phyloP scores from a whole-genome alignment of 2,888 invertebrate species.

The Poecilobothrus nobilitatus region DNA sequence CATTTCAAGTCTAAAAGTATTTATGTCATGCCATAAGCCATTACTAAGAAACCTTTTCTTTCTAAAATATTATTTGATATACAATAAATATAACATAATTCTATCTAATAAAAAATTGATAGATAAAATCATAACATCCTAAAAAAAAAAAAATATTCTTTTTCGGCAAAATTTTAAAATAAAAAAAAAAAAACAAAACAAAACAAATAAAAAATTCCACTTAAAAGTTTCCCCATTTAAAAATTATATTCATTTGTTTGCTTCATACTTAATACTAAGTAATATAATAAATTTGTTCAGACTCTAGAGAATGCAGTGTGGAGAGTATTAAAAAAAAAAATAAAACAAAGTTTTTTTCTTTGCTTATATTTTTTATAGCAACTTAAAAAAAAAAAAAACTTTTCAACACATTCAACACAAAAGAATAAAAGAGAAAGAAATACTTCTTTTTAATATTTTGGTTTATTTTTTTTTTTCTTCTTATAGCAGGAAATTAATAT shows the following conservation, averaged over 20 bases:
- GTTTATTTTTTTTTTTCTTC: not conserved
- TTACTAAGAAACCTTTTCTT: too few species aligned
- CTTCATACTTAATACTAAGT: not conserved
- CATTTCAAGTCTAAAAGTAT: too few species aligned
- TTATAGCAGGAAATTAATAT: not conserved
- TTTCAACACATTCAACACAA: not conserved
- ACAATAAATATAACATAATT: too few species aligned
- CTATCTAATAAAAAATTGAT: not conserved
- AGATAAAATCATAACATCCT: not conserved
- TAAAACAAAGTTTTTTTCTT: not conserved
- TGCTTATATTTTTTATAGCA: not conserved
- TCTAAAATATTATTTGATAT: too few species aligned
- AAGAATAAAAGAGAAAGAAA: not conserved
- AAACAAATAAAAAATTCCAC: not conserved
- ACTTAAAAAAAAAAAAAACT: not conserved
- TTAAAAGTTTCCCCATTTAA: not conserved
- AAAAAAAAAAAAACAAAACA: not conserved
- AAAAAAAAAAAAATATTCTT: too few species aligned
- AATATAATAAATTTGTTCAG: not conserved
- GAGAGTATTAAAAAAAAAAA: not conserved
- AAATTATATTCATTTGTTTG: not conserved
- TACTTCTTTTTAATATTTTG: not conserved
- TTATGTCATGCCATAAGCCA: too few species aligned
- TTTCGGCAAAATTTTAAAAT: too few species aligned
- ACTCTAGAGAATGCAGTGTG: not conserved